A percentile compares a stretch with the other conserved stretches of the same genome.
phyloP scores from a whole-genome alignment of 2,797 vertebrate species.

The Phaenicophaeus curvirostris region DNA sequence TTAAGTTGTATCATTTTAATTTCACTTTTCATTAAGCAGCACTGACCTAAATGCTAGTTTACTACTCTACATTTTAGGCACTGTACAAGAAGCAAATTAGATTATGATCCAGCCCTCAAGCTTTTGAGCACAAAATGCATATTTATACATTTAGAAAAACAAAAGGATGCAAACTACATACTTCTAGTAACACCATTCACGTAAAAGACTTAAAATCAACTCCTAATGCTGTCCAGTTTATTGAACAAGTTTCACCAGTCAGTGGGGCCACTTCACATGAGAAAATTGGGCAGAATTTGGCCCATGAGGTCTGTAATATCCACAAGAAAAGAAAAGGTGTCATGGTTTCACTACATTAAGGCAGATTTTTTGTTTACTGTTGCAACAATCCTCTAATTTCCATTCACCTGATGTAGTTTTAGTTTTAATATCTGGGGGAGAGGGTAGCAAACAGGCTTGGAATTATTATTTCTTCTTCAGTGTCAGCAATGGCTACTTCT shows the following conservation, averaged over 20 bases:
- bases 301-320: neutral
- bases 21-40: neutral
- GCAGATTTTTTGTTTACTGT: neutral
- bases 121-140: neutral
- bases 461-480: neutral
- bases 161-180: neutral
- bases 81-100: neutral
- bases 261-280: accelerated
- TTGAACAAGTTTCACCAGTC: neutral
- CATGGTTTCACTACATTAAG: neutral
- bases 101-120: accelerated
- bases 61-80: neutral
- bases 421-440: neutral
- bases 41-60: neutral
- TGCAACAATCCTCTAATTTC: neutral
- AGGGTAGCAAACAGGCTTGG: neutral
- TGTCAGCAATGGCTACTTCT: neutral
- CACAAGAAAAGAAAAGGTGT: neutral
- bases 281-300: neutral
- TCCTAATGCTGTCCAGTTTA: neutral
- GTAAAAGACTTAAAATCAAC: neutral
- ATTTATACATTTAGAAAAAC: neutral
- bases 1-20: neutral
- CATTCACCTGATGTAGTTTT: neutral
- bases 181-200: neutral